These are phyloP conservation scores for Cantharis lateralis DNA, from an alignment of 2,888 invertebrate species.

Conservation along the genomic window DNA sequence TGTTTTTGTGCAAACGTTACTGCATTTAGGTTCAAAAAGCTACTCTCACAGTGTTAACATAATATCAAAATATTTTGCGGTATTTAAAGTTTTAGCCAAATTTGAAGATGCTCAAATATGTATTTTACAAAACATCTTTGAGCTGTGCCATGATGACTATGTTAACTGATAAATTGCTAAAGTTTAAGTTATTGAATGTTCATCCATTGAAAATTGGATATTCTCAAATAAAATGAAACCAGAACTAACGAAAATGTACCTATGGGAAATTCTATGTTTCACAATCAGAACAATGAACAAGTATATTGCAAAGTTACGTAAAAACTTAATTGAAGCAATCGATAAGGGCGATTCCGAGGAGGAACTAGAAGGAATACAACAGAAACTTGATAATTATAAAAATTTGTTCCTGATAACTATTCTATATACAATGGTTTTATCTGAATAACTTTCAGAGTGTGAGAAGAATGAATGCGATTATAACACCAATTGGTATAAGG, in stretches of 20 bases:
- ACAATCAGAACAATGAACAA: conserved; percentile 97
- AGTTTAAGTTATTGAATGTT: conserved; percentile 95
- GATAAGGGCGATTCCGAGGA: conserved; percentile 82
- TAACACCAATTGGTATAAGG: conserved; percentile 96
- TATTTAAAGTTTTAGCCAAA: conserved; percentile 88
- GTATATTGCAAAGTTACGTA: conserved; percentile 83
- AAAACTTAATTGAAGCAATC: conserved; percentile 81
- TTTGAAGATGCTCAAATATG: conserved; percentile 96
- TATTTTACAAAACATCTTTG: conserved; percentile 88
- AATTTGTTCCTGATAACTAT: conserved; percentile 95
- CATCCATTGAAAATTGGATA: conserved; percentile 96
- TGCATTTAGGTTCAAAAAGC: conserved; percentile 93
- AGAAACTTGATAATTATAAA: conserved; percentile 93
- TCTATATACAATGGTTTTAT: conserved; percentile 97
- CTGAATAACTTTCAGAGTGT: conserved; percentile 91
- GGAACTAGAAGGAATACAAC: conserved; percentile 94
- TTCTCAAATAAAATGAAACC: conserved; percentile 92
- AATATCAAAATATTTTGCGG: conserved; percentile 92
- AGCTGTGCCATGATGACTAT: conserved; percentile 97
- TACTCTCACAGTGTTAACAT: conserved; percentile 98
- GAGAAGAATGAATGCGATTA: conserved; percentile 93
- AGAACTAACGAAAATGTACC: conserved; percentile 90
- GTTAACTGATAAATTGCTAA: conserved; percentile 94
- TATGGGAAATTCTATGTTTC: conserved; percentile 96
- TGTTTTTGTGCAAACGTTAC: conserved; percentile 92